Conservation (phyloP, 2,888 invertebrate genomes). For the Rhagium mordax region DNA sequence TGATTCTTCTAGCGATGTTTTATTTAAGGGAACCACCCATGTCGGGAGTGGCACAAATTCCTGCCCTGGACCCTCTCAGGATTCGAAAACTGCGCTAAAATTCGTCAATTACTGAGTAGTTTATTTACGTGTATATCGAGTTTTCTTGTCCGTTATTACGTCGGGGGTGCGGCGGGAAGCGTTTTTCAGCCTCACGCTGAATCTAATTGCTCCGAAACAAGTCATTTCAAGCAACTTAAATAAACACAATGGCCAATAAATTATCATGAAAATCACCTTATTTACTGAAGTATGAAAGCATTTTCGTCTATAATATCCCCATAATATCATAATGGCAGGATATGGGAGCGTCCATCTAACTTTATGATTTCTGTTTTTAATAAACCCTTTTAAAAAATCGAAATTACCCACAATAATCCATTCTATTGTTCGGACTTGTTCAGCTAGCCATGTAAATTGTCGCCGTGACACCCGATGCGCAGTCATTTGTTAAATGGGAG, state of each 20-base stretch:
- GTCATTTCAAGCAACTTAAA: constrained; percentile 63
- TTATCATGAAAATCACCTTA: constrained; percentile 59
- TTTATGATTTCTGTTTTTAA: constrained; percentile 55
- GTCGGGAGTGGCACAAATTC: too few relatives aligned
- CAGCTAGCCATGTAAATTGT: constrained; percentile 55
- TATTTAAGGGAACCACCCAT: too few relatives aligned
- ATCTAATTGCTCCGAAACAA: constrained; percentile 35
- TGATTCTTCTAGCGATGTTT: too few relatives aligned
- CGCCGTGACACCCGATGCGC: constrained; percentile 48
- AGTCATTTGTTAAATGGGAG: constrained; percentile 53
- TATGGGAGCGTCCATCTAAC: constrained; percentile 57
- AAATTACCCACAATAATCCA: constrained; percentile 45
- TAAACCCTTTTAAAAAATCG: constrained; percentile 51
- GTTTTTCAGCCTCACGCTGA: constrained; percentile 14
- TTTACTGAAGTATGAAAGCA: constrained; percentile 65
- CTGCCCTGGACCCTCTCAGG: too few relatives aligned
- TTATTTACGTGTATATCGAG: too few relatives aligned
- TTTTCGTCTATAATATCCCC: constrained; percentile 57
- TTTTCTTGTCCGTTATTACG: too few relatives aligned
- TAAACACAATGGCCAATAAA: constrained; percentile 66
- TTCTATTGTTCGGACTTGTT: constrained; percentile 48
- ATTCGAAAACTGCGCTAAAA: too few relatives aligned
- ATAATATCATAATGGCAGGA: constrained; percentile 62
- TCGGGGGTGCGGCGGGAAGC: constrained; percentile 4
- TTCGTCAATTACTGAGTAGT: too few relatives aligned